Evolutionary conservation across 2,113 vertebrate species (phyloP).

Genomic region (Sapayoa aenigma): DNA sequence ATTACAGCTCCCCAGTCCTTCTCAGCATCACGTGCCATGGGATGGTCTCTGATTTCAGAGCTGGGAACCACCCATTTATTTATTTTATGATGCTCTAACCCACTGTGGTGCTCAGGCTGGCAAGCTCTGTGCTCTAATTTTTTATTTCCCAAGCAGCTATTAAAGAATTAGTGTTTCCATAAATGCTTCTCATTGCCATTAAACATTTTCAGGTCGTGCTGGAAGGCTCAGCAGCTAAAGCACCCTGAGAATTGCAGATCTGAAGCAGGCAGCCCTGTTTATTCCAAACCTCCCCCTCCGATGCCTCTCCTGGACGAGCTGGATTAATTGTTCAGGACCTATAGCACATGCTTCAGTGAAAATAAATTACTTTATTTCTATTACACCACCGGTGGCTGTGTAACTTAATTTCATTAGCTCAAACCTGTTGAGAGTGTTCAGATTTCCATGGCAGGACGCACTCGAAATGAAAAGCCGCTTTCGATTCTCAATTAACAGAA

Average conservation of each 20-base stretch:
- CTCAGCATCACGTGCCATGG: neutral
- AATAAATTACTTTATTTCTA: conserved; percentile 98
- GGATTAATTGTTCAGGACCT: conserved; percentile 91
- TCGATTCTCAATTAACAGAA: conserved; percentile 98
- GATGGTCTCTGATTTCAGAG: neutral
- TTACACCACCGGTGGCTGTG: conserved; percentile 84
- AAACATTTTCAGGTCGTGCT: neutral
- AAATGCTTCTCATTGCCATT: neutral
- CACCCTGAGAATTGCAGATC: conserved; percentile 61
- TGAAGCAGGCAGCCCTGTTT: conserved; percentile 51
- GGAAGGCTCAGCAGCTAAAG: conserved; percentile 21
- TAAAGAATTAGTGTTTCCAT: conserved; percentile 19
- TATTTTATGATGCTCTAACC: neutral
- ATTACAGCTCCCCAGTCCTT: neutral
- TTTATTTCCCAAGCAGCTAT: conserved; percentile 18
- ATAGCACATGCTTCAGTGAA: conserved; percentile 94
- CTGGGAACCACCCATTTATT: neutral
- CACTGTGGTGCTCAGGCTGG: neutral
- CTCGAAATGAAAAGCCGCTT: conserved; percentile 96
- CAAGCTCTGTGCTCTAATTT: neutral
- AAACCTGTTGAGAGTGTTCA: conserved; percentile 94
- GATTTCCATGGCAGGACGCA: conserved; percentile 91
- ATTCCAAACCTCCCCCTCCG: conserved; percentile 52
- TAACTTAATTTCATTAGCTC: conserved; percentile 99
- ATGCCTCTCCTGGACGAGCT: conserved; percentile 65